These are phyloP conservation scores for Epinephelus coioides DNA, from an alignment of 2,797 vertebrate species.

Conservation along the genomic window DNA sequence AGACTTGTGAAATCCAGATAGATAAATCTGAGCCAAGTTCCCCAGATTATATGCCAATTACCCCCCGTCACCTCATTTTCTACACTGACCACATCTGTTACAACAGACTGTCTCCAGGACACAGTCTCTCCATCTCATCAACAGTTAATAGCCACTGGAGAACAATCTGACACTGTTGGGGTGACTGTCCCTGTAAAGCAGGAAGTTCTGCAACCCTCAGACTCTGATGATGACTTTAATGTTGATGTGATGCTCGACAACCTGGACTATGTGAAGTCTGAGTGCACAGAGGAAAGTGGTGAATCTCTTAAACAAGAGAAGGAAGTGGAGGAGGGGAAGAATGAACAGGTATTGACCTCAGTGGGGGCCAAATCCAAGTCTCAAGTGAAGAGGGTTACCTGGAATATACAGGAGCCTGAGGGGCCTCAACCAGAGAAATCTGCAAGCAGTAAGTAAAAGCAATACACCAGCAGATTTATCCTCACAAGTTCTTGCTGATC, in stretches of 20 bases:
- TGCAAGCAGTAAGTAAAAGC: slow-evolving; percentile 84
- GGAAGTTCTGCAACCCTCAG: slow-evolving; percentile 71
- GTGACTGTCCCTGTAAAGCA: slow-evolving; percentile 62
- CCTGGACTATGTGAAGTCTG: slow-evolving; percentile 79
- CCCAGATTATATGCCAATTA: slow-evolving; percentile 29
- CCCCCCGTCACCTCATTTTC: slow-evolving; percentile 27
- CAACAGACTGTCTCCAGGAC: slow-evolving; percentile 39
- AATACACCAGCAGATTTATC: no score
- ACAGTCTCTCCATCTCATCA: slow-evolving; percentile 23
- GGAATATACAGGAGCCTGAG: slow-evolving; percentile 94
- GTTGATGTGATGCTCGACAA: slow-evolving; percentile 85
- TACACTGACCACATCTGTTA: slow-evolving; percentile 2
- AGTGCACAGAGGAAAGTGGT: slow-evolving; percentile 39
- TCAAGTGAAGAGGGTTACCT: slow-evolving; percentile 95
- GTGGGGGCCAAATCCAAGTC: slow-evolving; percentile 86
- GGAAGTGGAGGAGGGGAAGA: slow-evolving; percentile 54
- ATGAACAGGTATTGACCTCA: slow-evolving; percentile 58
- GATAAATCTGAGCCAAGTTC: slow-evolving; percentile 66
- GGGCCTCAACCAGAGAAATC: slow-evolving; percentile 82
- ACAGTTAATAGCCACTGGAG: neutral
- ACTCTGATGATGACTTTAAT: slow-evolving; percentile 82
- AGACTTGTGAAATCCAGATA: slow-evolving; percentile 20
- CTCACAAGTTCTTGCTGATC: neutral
- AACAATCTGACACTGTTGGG: slow-evolving; percentile 17
- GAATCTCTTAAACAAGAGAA: slow-evolving; percentile 55